Conservation (phyloP, 2,113 vertebrate genomes). For the Pantherophis guttatus region DNA sequence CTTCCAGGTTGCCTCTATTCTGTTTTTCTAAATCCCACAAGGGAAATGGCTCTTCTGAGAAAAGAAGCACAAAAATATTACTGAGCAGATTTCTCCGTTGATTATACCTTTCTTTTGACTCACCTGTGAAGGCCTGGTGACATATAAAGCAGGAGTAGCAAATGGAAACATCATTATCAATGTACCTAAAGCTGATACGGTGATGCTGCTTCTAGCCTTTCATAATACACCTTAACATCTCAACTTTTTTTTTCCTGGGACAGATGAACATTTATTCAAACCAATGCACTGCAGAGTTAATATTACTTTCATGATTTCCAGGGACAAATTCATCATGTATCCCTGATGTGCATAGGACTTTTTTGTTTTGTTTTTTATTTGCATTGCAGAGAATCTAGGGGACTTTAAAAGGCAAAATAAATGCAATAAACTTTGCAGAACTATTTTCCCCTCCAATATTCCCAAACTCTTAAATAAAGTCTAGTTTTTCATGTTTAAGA, state of each 20-base stretch:
- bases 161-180: background rate
- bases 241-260: background rate
- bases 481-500: background rate
- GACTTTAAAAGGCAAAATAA: background rate
- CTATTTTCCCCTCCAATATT: background rate
- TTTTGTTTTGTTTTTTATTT: background rate
- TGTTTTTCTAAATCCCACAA: background rate
- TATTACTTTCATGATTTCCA: background rate
- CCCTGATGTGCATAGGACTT: background rate
- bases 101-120: background rate
- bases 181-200: background rate
- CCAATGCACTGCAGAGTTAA: background rate
- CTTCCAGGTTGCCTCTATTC: conserved; percentile 30
- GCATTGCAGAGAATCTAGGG: background rate
- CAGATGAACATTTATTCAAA: background rate
- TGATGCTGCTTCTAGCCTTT: background rate
- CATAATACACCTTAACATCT: background rate
- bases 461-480: background rate
- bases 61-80: background rate
- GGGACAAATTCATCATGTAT: background rate
- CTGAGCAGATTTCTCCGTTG: background rate
- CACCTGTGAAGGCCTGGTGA: background rate
- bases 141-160: background rate
- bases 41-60: background rate
- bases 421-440: background rate